Conservation (phyloP, 2,113 vertebrate species). For the Jaculus jaculus region DNA sequence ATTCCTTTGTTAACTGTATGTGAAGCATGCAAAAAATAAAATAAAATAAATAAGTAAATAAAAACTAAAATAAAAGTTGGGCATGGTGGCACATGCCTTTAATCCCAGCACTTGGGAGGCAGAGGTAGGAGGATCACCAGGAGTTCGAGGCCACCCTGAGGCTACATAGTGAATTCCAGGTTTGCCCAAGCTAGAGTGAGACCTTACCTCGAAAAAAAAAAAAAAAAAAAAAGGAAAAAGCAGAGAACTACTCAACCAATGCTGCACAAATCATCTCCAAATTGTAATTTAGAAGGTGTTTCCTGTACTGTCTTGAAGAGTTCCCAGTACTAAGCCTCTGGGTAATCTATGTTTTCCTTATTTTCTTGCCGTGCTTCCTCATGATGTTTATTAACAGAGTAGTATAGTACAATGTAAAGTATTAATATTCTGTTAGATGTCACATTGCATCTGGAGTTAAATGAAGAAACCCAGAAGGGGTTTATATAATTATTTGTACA, state of each 20-base stretch:
- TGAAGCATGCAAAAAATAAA: neutral
- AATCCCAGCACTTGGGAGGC: no score
- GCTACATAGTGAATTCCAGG: no score
- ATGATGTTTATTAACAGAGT: no score
- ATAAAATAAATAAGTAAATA: no score
- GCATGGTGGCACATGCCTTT: no score
- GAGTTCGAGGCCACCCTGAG: no score
- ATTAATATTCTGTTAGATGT: neutral
- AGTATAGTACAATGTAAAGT: neutral
- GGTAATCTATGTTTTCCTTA: neutral
- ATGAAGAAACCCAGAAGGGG: neutral
- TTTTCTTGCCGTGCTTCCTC: neutral
- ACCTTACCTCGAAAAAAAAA: no score
- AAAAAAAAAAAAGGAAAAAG: accelerated
- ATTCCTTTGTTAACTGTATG: neutral
- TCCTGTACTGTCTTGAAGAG: neutral
- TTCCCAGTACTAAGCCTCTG: neutral
- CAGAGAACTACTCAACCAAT: accelerated
- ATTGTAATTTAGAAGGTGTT: neutral
- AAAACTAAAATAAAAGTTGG: no score
- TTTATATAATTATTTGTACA: neutral
- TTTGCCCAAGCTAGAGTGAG: no score
- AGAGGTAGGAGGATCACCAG: no score
- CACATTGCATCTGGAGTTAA: neutral
- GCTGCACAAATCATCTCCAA: neutral